Evolutionary conservation across 1,140 invertebrate genomes (phyloP), one percentile per base, ranked within the genome.

Genomic region (Sinonovacula constricta): DNA sequence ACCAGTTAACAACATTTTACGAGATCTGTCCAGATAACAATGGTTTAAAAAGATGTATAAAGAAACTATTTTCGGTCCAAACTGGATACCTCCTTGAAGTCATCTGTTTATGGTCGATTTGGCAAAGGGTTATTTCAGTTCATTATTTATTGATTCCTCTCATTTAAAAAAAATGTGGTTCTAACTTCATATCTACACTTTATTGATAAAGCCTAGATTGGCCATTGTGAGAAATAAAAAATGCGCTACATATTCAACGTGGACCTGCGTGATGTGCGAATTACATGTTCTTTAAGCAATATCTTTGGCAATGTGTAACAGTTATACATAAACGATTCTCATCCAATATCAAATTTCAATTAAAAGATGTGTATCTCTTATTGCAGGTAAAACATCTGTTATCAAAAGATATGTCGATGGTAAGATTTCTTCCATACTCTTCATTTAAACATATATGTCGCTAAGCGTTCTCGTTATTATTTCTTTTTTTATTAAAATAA

Each of bases 371-470:
- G 15, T 45, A 45, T 45, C 39, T 45, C 39, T 49, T 28, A 72
- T 84, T 83, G n/a, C 74, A 90, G 88, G 88, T 45, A 90, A 90
- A 80, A 90, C 88, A 33, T 88, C 88, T 24, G 84, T 90, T 28
- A 90, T 90, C n/a, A 81, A 86, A 71, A 65, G 88, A 78, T 90
- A 88, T 53, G 88, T 88, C 33, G 87, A 89, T 84, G 88, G 88
- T 90, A 86, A 70, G 30, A 30, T 66, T 3, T 31, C 66, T 33
- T 51, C 54, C 56, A 39, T 39, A 18, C 28, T 51, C n/a, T 33
- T 65, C 22, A 34, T 24, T 36, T 71, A 12, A 24, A 22, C 18
- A 14, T 1, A 12, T 30, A 33, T 30, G 31, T 14, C 12, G 12
- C 31, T 22, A 5, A 30, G 31, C 22, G 34, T 18, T 49, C 28